Conservation (phyloP, 2,113 vertebrate species). For the Cisticola juncidis region DNA sequence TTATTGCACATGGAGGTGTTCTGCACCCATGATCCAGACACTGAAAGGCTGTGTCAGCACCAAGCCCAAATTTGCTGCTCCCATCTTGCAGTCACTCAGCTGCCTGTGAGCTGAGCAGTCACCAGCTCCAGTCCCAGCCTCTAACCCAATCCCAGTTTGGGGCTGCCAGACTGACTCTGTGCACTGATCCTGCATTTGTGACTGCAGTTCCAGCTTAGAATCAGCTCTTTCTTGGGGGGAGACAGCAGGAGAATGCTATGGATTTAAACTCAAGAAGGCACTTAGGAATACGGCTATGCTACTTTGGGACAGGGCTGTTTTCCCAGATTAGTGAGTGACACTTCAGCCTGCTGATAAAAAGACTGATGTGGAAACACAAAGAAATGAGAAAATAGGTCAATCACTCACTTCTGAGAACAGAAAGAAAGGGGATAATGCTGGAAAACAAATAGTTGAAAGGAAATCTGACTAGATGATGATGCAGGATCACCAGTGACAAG, state of each 20-base stretch:
- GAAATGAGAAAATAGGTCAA: not conserved
- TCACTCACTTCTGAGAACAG: not conserved
- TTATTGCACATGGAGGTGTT: not conserved
- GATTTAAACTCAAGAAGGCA: not conserved
- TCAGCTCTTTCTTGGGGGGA: not conserved
- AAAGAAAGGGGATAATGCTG: not conserved
- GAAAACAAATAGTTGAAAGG: not conserved
- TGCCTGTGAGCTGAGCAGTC: not conserved
- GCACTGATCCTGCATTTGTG: not conserved
- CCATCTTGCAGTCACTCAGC: not conserved
- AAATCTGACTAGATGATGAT: not conserved
- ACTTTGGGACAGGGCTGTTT: not conserved
- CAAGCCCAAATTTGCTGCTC: not conserved
- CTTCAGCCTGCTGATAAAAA: constrained; percentile 2
- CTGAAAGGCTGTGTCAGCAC: not conserved
- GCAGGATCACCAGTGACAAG: not conserved
- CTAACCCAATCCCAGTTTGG: not conserved
- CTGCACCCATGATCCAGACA: not conserved
- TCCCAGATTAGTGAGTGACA: not conserved
- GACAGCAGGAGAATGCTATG: not conserved
- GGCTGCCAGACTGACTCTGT: not conserved
- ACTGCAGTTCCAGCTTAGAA: not conserved
- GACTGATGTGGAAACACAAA: not conserved
- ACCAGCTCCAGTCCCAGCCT: not conserved
- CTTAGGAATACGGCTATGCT: not conserved